A percentile compares a stretch with the other conserved stretches of the same genome.
phyloP scores from a whole-genome alignment of 2,888 invertebrate genomes.

The Seira musarum region DNA sequence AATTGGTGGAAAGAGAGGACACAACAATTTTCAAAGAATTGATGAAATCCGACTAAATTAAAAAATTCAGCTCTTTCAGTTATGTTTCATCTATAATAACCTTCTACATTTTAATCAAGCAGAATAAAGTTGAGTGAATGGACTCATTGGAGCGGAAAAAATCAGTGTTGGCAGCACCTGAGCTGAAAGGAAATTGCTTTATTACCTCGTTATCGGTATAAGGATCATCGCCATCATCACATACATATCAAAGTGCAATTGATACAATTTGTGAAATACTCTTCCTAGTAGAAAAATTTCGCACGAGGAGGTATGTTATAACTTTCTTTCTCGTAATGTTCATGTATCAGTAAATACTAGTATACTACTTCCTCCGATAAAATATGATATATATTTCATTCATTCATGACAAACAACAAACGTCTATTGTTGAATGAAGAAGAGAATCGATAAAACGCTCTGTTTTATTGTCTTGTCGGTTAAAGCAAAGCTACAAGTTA shows the following conservation, averaged over 20 bases:
- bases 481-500: neutral
- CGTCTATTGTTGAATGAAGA: neutral
- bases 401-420: neutral
- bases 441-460: neutral
- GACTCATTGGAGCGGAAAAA: slow-evolving; percentile 2
- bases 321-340: slow-evolving; percentile 1
- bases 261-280: neutral
- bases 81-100: neutral
- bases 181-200: neutral
- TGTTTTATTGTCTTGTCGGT: no score
- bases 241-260: neutral
- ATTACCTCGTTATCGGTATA: neutral
- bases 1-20: no score
- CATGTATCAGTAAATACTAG: neutral
- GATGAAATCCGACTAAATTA: neutral
- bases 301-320: neutral
- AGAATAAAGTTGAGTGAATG: neutral
- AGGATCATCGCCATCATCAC: neutral
- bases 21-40: neutral
- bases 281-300: neutral
- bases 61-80: neutral
- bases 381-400: neutral
- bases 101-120: no score
- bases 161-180: neutral
- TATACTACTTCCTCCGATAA: neutral